These are phyloP conservation scores for Syrrhaptes paradoxus DNA, from an alignment of 2,113 vertebrate species.

Conservation along the genomic window DNA sequence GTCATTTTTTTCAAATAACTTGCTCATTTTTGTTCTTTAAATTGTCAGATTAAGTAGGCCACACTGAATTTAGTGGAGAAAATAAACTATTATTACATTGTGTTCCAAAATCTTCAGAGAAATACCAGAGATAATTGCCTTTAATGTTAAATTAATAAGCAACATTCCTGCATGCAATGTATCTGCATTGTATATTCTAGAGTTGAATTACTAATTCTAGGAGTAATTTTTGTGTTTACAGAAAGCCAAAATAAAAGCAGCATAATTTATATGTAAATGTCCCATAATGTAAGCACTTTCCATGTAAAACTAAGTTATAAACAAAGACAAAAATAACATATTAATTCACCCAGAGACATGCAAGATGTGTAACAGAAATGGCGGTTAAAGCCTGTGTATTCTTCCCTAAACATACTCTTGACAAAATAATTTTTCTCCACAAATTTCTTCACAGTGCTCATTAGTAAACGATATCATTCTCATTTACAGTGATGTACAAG, in stretches of 20 bases:
- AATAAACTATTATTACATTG: background rate
- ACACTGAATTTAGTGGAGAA: background rate
- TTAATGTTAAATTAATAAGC: slow-evolving; percentile 35
- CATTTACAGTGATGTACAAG: background rate
- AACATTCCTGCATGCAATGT: background rate
- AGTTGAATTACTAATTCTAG: background rate
- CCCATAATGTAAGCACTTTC: background rate
- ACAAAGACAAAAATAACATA: background rate
- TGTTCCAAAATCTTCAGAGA: slow-evolving; percentile 47
- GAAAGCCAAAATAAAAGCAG: background rate
- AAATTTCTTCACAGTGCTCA: background rate
- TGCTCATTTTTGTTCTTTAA: background rate
- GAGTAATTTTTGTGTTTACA: slow-evolving; percentile 7
- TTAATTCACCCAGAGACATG: background rate
- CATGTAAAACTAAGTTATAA: background rate
- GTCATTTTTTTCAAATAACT: background rate
- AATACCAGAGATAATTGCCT: slow-evolving; percentile 33
- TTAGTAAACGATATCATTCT: background rate
- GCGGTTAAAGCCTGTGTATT: background rate
- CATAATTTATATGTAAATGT: background rate
- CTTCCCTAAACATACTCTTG: background rate
- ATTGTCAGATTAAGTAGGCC: background rate
- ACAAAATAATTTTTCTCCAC: background rate
- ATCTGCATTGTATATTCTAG: background rate
- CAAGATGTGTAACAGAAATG: background rate